These are phyloP conservation scores for Cyclophora albipunctata DNA, from an alignment of 2,888 invertebrate species.

Conservation along the genomic window DNA sequence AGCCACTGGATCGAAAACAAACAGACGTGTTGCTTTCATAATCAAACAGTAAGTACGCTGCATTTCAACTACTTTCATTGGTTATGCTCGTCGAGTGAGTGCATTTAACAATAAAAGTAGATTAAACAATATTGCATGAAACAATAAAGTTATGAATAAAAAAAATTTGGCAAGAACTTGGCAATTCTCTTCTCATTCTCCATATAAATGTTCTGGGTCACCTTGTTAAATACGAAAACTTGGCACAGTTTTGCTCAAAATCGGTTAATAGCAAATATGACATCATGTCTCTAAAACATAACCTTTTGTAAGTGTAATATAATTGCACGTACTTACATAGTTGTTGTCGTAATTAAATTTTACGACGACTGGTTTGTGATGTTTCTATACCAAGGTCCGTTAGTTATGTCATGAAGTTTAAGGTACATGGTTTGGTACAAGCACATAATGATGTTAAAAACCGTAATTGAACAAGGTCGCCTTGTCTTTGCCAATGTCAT, in stretches of 20 bases:
- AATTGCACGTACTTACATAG: conserved; percentile 7
- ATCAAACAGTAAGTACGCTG: neutral
- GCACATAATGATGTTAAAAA: conserved; percentile 13
- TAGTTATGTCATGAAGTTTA: conserved; percentile 5
- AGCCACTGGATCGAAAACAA: conserved; percentile 23
- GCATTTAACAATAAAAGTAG: no score
- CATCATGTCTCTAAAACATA: conserved; percentile 35
- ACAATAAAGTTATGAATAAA: no score
- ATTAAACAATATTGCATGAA: no score
- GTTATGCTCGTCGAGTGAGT: no score
- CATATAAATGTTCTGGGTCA: conserved; percentile 10
- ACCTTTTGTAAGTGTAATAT: conserved; percentile 22
- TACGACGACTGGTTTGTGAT: conserved; percentile 31
- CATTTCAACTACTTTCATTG: no score
- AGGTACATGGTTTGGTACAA: conserved; percentile 15
- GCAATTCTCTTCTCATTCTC: conserved; percentile 2
- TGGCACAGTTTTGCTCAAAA: conserved; percentile 24
- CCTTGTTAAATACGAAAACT: conserved; percentile 20
- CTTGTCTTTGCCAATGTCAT: conserved; percentile 25
- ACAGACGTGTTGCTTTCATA: conserved; percentile 16
- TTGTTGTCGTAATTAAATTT: conserved; percentile 36
- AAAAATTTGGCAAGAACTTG: conserved; percentile 5
- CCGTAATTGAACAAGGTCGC: conserved; percentile 24
- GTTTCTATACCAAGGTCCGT: conserved; percentile 28
- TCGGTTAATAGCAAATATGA: conserved; percentile 32